Conservation (phyloP, 2,113 vertebrate genomes). For the Tachuris rubrigastra region DNA sequence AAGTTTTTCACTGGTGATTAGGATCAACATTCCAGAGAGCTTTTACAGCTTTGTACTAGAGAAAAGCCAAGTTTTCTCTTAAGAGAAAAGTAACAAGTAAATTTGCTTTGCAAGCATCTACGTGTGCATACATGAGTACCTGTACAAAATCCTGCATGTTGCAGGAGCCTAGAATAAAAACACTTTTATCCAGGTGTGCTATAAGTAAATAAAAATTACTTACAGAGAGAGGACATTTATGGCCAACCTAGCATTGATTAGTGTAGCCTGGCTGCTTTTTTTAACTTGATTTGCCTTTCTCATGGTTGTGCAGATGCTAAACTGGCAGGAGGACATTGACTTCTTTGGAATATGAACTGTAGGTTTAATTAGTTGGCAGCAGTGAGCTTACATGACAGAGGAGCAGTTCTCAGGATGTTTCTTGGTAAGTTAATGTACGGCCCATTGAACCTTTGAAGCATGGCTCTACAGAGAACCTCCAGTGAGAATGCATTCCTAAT, state of each 20-base stretch:
- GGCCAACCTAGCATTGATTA: background rate
- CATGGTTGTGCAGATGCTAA: background rate
- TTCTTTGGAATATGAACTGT: background rate
- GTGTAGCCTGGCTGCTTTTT: background rate
- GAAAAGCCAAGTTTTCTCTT: conserved; percentile 24
- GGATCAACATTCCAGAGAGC: conserved; percentile 39
- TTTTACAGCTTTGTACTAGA: conserved; percentile 23
- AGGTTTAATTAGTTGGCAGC: conserved; percentile 3
- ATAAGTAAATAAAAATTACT: background rate
- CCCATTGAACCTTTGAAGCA: conserved; percentile 24
- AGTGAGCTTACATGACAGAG: background rate
- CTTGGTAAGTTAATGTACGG: background rate
- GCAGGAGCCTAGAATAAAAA: background rate
- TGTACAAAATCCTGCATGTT: background rate
- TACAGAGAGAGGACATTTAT: background rate
- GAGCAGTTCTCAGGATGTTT: background rate
- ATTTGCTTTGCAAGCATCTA: background rate
- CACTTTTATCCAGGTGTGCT: background rate
- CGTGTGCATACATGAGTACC: background rate
- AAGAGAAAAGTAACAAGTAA: background rate
- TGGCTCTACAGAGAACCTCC: background rate
- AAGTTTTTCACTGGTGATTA: conserved; percentile 33
- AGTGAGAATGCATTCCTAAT: conserved; percentile 6
- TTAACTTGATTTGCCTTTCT: background rate
- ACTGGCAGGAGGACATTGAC: background rate